A percentile compares a stretch with the other conserved stretches of the same genome.
Evolutionary conservation across 1,140 invertebrate species (phyloP).

Genomic region (Apis florea): DNA sequence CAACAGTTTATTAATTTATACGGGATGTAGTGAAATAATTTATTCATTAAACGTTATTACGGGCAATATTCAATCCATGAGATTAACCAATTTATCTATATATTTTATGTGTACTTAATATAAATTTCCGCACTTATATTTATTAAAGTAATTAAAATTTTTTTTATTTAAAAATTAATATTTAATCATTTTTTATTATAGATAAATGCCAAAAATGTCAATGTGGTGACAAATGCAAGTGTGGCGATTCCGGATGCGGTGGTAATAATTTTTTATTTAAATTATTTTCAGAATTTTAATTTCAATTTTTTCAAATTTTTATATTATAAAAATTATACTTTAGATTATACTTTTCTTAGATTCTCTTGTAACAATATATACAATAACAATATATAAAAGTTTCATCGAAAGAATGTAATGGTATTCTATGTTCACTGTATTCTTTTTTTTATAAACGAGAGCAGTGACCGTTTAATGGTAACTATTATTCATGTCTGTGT

Average conservation of each 20-base stretch:
- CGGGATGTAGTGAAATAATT: constrained; percentile 29
- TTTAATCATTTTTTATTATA: constrained; percentile 51
- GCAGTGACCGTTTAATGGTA: constrained; percentile 48
- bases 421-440: constrained; percentile 21
- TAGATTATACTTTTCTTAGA: neutral
- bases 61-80: neutral
- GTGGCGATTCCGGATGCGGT: constrained; percentile 66
- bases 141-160: neutral
- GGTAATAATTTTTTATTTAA: constrained; percentile 60
- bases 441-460: constrained; percentile 43
- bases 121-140: constrained; percentile 5
- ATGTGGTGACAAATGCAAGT: constrained; percentile 75
- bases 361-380: too few species aligned
- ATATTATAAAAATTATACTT: neutral
- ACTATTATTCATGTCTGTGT: neutral
- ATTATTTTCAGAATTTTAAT: neutral
- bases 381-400: neutral
- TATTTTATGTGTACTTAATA: neutral
- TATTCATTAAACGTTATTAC: constrained; percentile 9
- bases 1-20: neutral
- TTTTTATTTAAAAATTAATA: neutral
- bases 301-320: neutral
- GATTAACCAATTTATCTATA: constrained; percentile 2
- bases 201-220: constrained; percentile 72
- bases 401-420: constrained; percentile 8